Conservation (phyloP, 2,113 vertebrate genomes). For the Pachycephala philippinensis region DNA sequence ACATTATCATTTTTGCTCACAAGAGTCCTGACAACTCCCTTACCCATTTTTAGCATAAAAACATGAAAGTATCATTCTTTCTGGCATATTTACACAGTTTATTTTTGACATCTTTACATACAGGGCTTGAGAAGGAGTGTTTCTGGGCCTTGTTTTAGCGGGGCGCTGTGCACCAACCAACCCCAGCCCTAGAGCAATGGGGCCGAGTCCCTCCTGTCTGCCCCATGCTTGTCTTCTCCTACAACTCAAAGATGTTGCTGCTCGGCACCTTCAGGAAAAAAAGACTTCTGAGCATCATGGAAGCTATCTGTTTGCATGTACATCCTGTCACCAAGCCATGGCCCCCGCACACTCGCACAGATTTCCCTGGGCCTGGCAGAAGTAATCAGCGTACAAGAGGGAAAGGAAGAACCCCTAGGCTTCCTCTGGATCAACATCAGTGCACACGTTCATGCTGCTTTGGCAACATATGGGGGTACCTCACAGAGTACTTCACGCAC, state of each 20-base stretch:
- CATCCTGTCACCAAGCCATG: conserved; percentile 29
- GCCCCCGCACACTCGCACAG: rapidly evolving
- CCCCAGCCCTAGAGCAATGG: background rate
- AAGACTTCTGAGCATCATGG: background rate
- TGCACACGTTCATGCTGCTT: background rate
- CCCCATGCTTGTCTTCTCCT: background rate
- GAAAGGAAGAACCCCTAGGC: conserved; percentile 23
- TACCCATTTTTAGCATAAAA: conserved; percentile 4
- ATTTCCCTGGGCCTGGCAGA: conserved; percentile 42
- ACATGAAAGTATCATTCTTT: background rate
- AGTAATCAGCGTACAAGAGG: conserved; percentile 10
- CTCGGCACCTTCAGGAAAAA: background rate
- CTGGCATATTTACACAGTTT: background rate
- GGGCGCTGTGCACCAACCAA: background rate
- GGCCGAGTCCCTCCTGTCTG: background rate
- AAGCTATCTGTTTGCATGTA: conserved; percentile 13
- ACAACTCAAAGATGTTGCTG: conserved; percentile 10
- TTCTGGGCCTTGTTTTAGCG: background rate
- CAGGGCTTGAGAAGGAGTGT: background rate
- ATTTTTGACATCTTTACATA: background rate
- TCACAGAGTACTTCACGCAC: background rate
- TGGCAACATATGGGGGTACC: background rate
- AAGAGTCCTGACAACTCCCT: conserved; percentile 19
- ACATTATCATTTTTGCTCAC: conserved; percentile 13
- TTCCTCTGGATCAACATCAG: conserved; percentile 27